Evolutionary conservation across 2,113 vertebrate genomes (phyloP).

Genomic region (Felis chaus): DNA sequence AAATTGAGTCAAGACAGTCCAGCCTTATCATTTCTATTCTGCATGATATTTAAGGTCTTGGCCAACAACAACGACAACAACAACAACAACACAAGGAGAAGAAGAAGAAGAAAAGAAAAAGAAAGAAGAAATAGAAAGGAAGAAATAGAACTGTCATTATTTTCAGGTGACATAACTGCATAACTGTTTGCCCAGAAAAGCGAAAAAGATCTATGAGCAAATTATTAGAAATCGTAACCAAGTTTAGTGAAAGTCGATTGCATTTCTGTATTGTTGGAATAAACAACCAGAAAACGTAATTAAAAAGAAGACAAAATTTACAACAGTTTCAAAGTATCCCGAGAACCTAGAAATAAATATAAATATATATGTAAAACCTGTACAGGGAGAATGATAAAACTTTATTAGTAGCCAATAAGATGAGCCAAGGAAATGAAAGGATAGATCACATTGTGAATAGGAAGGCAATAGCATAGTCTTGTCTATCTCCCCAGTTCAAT

Average conservation of each 20-base stretch:
- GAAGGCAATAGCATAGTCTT: neutral
- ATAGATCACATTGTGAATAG: neutral
- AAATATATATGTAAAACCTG: neutral
- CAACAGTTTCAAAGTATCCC: neutral
- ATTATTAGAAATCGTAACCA: slow-evolving; percentile 17
- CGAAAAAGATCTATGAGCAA: neutral
- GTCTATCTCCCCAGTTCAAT: neutral
- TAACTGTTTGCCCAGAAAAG: neutral
- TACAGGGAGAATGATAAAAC: neutral
- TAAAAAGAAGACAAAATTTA: slow-evolving; percentile 43
- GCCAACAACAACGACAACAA: neutral
- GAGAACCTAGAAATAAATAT: neutral
- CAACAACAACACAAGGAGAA: neutral
- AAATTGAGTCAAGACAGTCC: neutral
- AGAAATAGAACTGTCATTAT: slow-evolving; percentile 11
- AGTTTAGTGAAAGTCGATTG: slow-evolving; percentile 26
- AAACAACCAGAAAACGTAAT: slow-evolving; percentile 48
- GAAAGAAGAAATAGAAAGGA: neutral
- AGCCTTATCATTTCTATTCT: neutral
- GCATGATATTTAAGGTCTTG: neutral
- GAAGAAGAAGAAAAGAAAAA: neutral
- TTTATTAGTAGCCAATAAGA: slow-evolving; percentile 10
- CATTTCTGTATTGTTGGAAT: slow-evolving; percentile 19
- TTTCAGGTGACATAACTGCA: neutral
- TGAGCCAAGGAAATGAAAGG: neutral